These are phyloP conservation scores for Peromyscus aztecus DNA, from an alignment of 2,797 vertebrate species.

Conservation along the genomic window DNA sequence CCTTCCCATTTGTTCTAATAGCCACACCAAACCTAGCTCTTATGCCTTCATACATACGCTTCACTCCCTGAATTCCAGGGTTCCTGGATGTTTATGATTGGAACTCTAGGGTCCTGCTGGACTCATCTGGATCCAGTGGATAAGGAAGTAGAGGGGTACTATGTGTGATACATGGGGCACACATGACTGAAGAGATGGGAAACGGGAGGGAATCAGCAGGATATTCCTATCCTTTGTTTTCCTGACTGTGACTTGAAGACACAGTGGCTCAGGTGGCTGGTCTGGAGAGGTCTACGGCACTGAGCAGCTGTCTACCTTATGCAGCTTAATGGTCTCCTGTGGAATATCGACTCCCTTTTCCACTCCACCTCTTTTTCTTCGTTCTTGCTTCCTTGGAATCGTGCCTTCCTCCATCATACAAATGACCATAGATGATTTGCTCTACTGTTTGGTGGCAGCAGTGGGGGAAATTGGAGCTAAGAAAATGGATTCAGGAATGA, in stretches of 20 bases:
- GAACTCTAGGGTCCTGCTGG: neutral
- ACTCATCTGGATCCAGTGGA: neutral
- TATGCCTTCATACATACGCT: neutral
- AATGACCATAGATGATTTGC: neutral
- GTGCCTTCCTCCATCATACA: neutral
- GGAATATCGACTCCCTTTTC: neutral
- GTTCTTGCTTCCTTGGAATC: neutral
- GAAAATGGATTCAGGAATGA: conserved; percentile 26
- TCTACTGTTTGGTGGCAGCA: neutral
- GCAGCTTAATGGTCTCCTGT: neutral
- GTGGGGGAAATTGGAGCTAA: neutral
- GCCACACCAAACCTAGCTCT: neutral
- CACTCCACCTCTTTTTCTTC: neutral
- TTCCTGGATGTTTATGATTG: neutral
- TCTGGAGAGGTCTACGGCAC: neutral
- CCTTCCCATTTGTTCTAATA: neutral
- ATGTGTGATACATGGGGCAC: neutral
- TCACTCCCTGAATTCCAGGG: neutral
- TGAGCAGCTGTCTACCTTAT: neutral
- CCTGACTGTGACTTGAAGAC: neutral
- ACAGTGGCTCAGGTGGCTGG: neutral
- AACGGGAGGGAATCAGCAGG: neutral
- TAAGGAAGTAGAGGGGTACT: neutral
- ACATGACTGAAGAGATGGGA: neutral
- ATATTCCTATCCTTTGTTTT: neutral